A percentile compares a stretch with the other conserved stretches of the same genome.
Conservation (phyloP, 2,888 invertebrate genomes). For the Mycalesis mineus region DNA sequence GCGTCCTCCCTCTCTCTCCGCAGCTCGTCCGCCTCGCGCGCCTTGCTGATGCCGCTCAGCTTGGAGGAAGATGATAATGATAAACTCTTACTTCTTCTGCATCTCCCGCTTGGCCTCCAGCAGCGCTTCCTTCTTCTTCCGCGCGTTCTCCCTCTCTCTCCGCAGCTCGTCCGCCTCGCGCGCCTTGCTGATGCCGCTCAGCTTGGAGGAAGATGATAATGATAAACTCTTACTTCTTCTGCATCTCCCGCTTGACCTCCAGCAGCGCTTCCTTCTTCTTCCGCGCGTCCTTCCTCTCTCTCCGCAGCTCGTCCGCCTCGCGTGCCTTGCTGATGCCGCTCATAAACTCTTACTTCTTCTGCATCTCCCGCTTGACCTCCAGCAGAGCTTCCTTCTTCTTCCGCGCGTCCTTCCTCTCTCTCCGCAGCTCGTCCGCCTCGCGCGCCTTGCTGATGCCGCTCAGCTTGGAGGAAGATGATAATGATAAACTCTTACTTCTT, state of each 20-base stretch:
- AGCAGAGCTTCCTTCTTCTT: conserved; percentile 80
- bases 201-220: conserved; percentile 55
- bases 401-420: conserved; percentile 67
- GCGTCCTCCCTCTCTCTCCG: conserved; percentile 67
- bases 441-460: conserved; percentile 44
- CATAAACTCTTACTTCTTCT: conserved; percentile 58
- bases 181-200: conserved; percentile 42
- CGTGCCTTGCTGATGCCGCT: conserved; percentile 44
- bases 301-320: conserved; percentile 52
- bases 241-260: conserved; percentile 77
- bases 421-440: conserved; percentile 52
- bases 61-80: too few relatives aligned
- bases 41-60: conserved; percentile 40
- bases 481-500: conserved; percentile 56
- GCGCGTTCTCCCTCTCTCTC: conserved; percentile 67
- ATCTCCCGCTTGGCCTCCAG: conserved; percentile 77
- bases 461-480: conserved; percentile 54
- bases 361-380: conserved; percentile 77
- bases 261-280: conserved; percentile 80
- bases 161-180: conserved; percentile 54
- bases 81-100: conserved; percentile 64
- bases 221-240: conserved; percentile 59
- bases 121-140: conserved; percentile 79
- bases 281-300: conserved; percentile 67
- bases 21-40: conserved; percentile 54